Base-by-base conservation (phyloP, 2,113 vertebrate genomes). In the Sinocyclocheilus grahami region DNA sequence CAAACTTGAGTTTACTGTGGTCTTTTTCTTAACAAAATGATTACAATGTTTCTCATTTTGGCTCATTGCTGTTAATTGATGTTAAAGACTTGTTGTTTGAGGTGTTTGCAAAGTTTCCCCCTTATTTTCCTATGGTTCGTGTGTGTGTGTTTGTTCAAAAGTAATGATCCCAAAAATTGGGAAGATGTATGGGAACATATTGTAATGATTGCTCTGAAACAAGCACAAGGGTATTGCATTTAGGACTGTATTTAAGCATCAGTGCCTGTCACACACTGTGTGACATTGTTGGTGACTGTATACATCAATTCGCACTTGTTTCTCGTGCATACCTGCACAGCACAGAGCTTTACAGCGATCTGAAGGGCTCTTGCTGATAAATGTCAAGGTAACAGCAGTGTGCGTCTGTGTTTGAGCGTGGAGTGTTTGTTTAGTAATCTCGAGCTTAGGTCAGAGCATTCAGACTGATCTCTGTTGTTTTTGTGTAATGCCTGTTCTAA, bases 311-410 rank as follows among this genome's bases (percentile, higher is more conserved):
- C 48, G 12, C 27, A 69, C 27, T 24, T 63, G 60, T 24, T 67
- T 67, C n/a, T 46, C 4, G 11, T 20, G 46, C 77, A 85, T 71
- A 30, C 53, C 53, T 46, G 51, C 63, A 62, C n/a, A 42, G 6
- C 33, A 20, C 24, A 42, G 5, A 69, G 75, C 84, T 78, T 77
- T 85, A 78, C 55, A 78, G 63, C 5, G 42, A 72, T 81, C 53
- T 30, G 18, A 27, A 13, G 58, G 78, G 85, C 77, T 74, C 3
- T 78, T 75, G 87, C 89, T 30, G 46, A 78, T 88, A 82, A 55
- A 37, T 74, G 71, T 85, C 65, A 60, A 82, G 83, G 82, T 24
- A 60, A 42, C 24, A 37, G 33, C 86, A 77, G 72, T 10, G 69
- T 79, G 39, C 4, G 22, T 71, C 75, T 48, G 60, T 48, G 60